Evolutionary conservation across 2,888 invertebrate species (phyloP).

Genomic region (Chirona hameri): DNA sequence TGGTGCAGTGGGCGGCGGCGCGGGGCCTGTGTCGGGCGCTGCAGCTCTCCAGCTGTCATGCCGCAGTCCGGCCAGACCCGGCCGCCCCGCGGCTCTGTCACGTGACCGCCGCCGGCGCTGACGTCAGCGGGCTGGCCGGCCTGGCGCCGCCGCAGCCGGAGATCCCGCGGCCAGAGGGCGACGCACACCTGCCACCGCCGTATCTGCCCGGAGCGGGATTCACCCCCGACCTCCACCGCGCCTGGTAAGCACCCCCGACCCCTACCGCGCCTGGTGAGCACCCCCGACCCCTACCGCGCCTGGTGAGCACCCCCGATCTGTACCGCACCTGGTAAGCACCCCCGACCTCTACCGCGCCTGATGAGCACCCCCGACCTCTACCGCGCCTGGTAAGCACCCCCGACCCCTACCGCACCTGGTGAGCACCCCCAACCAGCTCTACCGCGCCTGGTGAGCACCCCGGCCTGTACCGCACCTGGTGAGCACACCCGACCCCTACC

Average conservation of each 20-base stretch:
- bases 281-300: background rate
- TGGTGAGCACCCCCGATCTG: background rate
- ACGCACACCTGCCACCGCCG: background rate
- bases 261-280: background rate
- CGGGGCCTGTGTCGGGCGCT: background rate
- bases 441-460: too few relatives aligned
- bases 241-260: background rate
- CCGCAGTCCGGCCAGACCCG: background rate
- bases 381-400: background rate
- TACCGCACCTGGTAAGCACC: background rate
- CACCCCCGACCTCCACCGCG: background rate
- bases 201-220: background rate
- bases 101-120: background rate
- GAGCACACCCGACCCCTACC: background rate
- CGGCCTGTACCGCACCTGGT: too few relatives aligned
- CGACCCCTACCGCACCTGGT: too few relatives aligned
- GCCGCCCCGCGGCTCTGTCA: background rate
- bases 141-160: constrained; percentile 1
- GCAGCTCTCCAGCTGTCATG: constrained; percentile 4
- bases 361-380: background rate
- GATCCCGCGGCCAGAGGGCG: background rate
- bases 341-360: background rate
- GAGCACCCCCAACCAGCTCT: too few relatives aligned
- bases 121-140: background rate
- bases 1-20: background rate